Evolutionary conservation across 2,888 invertebrate genomes (phyloP), one percentile per base, ranked within the genome.

Genomic region (Hypomecis atomaria): DNA sequence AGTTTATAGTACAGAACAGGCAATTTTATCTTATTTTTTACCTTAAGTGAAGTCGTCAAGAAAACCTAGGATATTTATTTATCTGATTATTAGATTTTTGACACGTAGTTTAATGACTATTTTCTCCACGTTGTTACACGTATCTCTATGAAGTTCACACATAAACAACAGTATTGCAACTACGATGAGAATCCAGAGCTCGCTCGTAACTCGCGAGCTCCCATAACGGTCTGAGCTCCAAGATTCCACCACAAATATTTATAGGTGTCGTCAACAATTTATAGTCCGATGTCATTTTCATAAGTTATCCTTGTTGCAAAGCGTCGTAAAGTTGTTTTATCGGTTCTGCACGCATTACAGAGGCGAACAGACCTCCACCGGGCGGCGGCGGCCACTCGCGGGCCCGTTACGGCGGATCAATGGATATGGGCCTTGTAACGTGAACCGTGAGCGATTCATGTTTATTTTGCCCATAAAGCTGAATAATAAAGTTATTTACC

Each of bases 401-500:
- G 58, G 34, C 42, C 42, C 36, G 56, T 57, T 57, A 57, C 42
- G 57, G 48, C 38, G 57, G 49, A 43, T 49, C 58, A 50, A 59
- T 59, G 50, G 43, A 59, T 52, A 49, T 6, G 33, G 6, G 7
- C 34, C 36, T 42, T 42, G 58, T 42, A 50, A 59, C 43, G 59
- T 44, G 10, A 36, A n/a, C 48, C 48, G 40, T 40, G 47, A 57
- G 34, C 59, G 44, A 59, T 59, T 44, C 59, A 59, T 59, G 50
- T 59, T 50, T 59, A 59, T 50, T 59, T 43, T 38, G 37, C 37
- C 50, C 59, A 59, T 59, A 50, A 50, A 57, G 13, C 37, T 23
- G 59, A 59, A 59, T 52, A 59, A 59, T 59, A 59, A 59, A 59
- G 43, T 44, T 43, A 42, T 59, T 40, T 37, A 52, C 43, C 50